phyloP scores from a whole-genome alignment of 2,888 invertebrate species.

The Adineta ricciae region DNA sequence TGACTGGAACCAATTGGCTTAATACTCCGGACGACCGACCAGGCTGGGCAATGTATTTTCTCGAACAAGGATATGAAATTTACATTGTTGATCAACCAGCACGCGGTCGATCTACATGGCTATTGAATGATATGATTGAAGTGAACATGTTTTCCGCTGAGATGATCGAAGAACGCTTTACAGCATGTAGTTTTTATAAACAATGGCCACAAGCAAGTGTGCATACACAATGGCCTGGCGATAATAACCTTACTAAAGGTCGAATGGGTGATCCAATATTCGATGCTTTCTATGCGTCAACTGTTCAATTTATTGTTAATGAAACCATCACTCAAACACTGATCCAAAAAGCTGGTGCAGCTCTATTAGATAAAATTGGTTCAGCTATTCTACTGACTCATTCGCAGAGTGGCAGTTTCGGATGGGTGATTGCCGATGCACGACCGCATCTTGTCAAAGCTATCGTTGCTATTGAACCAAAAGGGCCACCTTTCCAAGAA shows the following conservation, averaged over 20 bases:
- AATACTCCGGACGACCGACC: not conserved
- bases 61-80: not conserved
- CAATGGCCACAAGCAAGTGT: not conserved
- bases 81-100: not conserved
- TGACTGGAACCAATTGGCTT: not conserved
- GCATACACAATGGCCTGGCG: not conserved
- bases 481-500: not conserved
- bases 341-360: not conserved
- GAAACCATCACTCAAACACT: not conserved
- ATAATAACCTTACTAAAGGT: not conserved
- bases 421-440: not conserved
- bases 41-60: not conserved
- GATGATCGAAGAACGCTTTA: not conserved
- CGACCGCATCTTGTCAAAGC: not conserved
- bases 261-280: not conserved
- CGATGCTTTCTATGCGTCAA: not conserved
- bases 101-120: not conserved
- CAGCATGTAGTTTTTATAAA: not conserved
- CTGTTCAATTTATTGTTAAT: not conserved
- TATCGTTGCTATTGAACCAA: not conserved
- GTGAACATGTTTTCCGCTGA: not conserved
- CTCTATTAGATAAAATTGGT: not conserved
- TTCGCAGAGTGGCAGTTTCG: not conserved
- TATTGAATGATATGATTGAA: not conserved
- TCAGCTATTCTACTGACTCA: not conserved